Percentiles rank a stretch among this genome's conserved stretches.
These are phyloP conservation scores for Aeoliscus strigatus DNA, from an alignment of 2,797 vertebrate genomes.

Conservation along the genomic window DNA sequence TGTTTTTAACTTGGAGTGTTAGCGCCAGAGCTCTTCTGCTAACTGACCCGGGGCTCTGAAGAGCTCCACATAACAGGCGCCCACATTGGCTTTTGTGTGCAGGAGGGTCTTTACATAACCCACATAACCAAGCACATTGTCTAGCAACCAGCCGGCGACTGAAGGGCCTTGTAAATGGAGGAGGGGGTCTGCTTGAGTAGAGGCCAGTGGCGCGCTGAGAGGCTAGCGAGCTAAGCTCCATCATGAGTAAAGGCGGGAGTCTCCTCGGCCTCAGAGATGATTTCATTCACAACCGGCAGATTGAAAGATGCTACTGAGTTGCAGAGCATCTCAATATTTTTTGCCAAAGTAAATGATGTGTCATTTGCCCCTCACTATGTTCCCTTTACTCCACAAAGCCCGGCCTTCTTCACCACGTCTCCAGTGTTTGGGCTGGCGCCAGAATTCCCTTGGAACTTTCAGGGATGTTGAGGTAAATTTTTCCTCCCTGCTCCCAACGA, in stretches of 20 bases:
- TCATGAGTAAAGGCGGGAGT: slow-evolving; percentile 45
- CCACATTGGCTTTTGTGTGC: slow-evolving; percentile 79
- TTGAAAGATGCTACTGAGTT: too few relatives aligned
- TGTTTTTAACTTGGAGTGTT: slow-evolving; percentile 72
- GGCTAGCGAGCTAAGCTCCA: slow-evolving; percentile 60
- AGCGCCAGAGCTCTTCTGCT: slow-evolving; percentile 70
- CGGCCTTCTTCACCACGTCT: slow-evolving; percentile 55
- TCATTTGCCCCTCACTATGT: slow-evolving; percentile 19
- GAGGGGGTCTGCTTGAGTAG: slow-evolving; percentile 64
- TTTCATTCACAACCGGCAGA: too few relatives aligned
- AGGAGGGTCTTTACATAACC: slow-evolving; percentile 82
- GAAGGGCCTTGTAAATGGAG: slow-evolving; percentile 72
- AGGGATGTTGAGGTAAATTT: slow-evolving; percentile 69
- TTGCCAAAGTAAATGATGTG: slow-evolving; percentile 29
- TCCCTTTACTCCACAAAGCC: slow-evolving; percentile 55
- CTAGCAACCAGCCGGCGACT: slow-evolving; percentile 75
- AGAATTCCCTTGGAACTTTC: slow-evolving; percentile 56
- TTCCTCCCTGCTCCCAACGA: slow-evolving; percentile 47
- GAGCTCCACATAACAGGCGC: slow-evolving; percentile 72
- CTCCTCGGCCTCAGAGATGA: too few relatives aligned
- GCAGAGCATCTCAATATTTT: too few relatives aligned
- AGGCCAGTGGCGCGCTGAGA: slow-evolving; percentile 55
- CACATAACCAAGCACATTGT: slow-evolving; percentile 80
- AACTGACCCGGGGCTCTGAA: slow-evolving; percentile 75
- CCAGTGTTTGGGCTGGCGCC: slow-evolving; percentile 48